These are phyloP conservation scores for Scaptomyza graminum DNA, from an alignment of 1,140 invertebrate genomes.

Conservation along the genomic window DNA sequence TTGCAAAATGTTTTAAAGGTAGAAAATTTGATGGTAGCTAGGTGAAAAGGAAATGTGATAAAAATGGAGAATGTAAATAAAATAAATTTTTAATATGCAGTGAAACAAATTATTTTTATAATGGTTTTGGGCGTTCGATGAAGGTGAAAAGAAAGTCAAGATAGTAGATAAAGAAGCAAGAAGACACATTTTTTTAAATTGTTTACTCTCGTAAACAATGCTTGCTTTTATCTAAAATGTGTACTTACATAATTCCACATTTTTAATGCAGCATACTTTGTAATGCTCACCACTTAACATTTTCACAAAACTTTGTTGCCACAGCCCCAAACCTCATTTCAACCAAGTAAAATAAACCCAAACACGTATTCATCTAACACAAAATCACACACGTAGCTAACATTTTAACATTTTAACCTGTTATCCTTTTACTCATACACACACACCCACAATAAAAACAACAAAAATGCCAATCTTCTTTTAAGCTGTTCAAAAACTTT, in stretches of 20 bases:
- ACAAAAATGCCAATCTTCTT: slow-evolving; percentile 70
- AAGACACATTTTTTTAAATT: neutral
- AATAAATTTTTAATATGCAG: slow-evolving; percentile 28
- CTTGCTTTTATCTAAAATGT: too few relatives aligned
- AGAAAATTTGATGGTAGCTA: slow-evolving; percentile 22
- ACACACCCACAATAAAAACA: slow-evolving; percentile 1
- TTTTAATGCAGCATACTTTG: neutral
- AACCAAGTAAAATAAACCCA: neutral
- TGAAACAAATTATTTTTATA: slow-evolving; percentile 1
- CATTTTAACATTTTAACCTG: slow-evolving; percentile 38
- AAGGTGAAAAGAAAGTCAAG: neutral
- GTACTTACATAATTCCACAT: too few relatives aligned
- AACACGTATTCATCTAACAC: slow-evolving; percentile 1
- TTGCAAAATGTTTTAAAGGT: slow-evolving; percentile 40
- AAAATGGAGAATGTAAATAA: slow-evolving; percentile 21
- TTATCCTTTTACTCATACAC: slow-evolving; percentile 43
- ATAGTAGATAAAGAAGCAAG: neutral
- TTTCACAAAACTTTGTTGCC: neutral
- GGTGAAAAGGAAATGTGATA: slow-evolving; percentile 2
- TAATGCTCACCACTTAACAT: neutral
- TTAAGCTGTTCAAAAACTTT: slow-evolving; percentile 79
- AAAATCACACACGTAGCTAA: slow-evolving; percentile 24
- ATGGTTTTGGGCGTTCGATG: neutral
- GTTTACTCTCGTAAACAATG: neutral
- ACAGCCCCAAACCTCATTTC: neutral